These are phyloP conservation scores for Pogonomyrmex barbatus DNA, from an alignment of 1,140 invertebrate species.

Conservation along the genomic window DNA sequence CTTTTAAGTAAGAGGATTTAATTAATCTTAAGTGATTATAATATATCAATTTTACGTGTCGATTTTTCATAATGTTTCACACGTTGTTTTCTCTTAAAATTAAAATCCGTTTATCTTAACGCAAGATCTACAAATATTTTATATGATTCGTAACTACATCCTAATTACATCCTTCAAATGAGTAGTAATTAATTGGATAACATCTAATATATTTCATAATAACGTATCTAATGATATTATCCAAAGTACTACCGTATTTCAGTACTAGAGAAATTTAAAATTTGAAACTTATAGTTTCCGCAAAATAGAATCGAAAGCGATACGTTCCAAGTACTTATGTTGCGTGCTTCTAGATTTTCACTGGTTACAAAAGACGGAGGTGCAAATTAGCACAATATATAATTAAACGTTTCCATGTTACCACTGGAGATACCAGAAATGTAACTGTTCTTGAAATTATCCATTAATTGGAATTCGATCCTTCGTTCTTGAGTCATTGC, in stretches of 20 bases:
- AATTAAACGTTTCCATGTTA: constrained; percentile 11
- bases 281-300: background rate
- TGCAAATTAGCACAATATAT: background rate
- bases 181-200: constrained; percentile 27
- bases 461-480: background rate
- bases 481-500: background rate
- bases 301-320: constrained; percentile 2
- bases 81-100: constrained; percentile 5
- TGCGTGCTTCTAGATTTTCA: background rate
- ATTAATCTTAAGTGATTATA: background rate
- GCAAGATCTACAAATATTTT: background rate
- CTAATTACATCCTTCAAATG: background rate
- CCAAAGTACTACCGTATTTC: background rate
- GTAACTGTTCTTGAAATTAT: background rate
- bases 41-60: background rate
- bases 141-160: background rate
- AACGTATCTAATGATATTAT: constrained; percentile 5
- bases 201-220: constrained; percentile 6
- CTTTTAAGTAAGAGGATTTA: background rate
- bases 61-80: background rate
- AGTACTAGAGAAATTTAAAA: background rate
- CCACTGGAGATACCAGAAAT: background rate
- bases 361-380: constrained; percentile 18
- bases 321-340: background rate
- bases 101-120: background rate